Evolutionary conservation across 2,888 invertebrate species (phyloP).

Genomic region (Gymnocheta viridis): DNA sequence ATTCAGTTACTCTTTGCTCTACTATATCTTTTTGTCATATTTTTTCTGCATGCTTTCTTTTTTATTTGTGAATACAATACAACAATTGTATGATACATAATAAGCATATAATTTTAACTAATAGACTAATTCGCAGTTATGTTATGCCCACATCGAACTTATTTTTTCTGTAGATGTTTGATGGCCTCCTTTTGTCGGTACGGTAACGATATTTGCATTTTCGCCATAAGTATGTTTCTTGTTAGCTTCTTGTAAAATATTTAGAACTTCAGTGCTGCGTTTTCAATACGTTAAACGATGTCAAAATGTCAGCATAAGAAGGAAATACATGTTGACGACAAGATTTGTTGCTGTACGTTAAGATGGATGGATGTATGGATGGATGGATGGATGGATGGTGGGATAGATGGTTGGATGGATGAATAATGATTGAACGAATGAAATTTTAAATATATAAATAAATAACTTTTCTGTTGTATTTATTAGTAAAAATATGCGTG

Average conservation of each 20-base stretch:
- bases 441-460: not conserved
- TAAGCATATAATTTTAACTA: too few relatives aligned
- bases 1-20: too few relatives aligned
- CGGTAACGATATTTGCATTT: not conserved
- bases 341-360: constrained; percentile 9
- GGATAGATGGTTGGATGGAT: not conserved
- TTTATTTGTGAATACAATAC: too few relatives aligned
- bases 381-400: constrained; percentile 17
- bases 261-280: constrained; percentile 17
- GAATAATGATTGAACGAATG: constrained; percentile 1
- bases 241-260: constrained; percentile 8
- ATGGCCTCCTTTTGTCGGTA: not conserved
- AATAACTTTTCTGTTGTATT: not conserved
- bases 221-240: not conserved
- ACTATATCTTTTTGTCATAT: too few relatives aligned
- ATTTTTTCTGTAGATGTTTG: too few relatives aligned
- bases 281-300: constrained; percentile 46
- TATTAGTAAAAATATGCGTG: not conserved
- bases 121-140: too few relatives aligned
- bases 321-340: constrained; percentile 42
- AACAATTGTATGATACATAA: too few relatives aligned
- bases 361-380: constrained; percentile 19
- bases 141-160: too few relatives aligned
- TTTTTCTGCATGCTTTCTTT: too few relatives aligned
- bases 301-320: constrained; percentile 61